phyloP scores from a whole-genome alignment of 2,888 invertebrate genomes.

The Eristalis intricaria region DNA sequence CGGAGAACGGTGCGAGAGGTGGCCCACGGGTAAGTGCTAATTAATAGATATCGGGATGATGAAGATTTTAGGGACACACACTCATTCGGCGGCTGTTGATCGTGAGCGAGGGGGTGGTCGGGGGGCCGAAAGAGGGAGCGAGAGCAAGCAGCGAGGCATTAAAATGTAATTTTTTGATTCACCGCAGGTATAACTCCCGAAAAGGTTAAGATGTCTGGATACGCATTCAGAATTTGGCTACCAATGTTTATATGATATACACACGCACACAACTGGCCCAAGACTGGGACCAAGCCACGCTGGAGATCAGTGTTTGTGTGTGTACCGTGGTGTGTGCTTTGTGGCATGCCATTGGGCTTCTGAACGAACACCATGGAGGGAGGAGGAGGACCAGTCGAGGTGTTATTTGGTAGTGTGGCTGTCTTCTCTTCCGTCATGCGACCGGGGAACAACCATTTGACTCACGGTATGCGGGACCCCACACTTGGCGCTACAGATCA shows the following conservation, averaged over 20 bases:
- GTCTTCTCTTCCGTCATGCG: conserved; percentile 40
- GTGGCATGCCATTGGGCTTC: conserved; percentile 47
- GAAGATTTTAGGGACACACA: conserved; percentile 46
- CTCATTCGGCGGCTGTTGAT: conserved; percentile 3
- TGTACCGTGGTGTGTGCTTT: conserved; percentile 19
- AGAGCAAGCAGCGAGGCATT: not conserved
- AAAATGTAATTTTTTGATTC: not conserved
- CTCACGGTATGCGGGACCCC: conserved; percentile 44
- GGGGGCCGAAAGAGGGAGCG: not conserved
- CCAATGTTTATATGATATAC: conserved; percentile 24
- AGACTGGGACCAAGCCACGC: not conserved
- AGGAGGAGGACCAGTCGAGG: conserved; percentile 38
- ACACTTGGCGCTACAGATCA: conserved; percentile 57
- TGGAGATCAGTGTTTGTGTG: conserved; percentile 2
- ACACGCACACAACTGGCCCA: not conserved
- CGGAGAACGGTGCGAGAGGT: conserved; percentile 13
- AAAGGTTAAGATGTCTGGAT: conserved; percentile 38
- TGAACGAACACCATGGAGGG: not conserved
- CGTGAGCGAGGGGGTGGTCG: not conserved
- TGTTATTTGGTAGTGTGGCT: conserved; percentile 56
- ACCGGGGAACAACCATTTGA: conserved; percentile 9
- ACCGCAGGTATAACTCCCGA: conserved; percentile 32
- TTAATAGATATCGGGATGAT: conserved; percentile 67
- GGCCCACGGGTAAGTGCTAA: conserved; percentile 55
- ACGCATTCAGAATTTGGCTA: conserved; percentile 44